Evolutionary conservation across 2,113 vertebrate genomes (phyloP).

Genomic region (Propithecus coquereli): DNA sequence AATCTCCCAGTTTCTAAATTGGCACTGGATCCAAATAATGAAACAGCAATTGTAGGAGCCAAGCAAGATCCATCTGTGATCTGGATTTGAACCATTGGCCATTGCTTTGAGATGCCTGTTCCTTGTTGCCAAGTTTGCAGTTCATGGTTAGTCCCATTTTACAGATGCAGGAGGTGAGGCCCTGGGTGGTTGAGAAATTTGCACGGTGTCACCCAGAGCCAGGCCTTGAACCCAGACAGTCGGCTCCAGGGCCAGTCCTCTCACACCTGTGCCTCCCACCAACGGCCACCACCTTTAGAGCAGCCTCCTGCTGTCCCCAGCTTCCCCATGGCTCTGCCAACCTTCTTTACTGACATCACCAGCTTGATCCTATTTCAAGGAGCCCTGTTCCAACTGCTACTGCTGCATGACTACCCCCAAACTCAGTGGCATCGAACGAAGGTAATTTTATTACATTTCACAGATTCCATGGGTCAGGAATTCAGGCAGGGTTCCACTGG

Average conservation of each 20-base stretch:
- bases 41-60: neutral
- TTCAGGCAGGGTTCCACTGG: neutral
- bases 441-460: neutral
- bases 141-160: neutral
- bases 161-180: neutral
- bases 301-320: neutral
- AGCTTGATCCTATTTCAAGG: neutral
- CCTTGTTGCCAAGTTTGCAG: neutral
- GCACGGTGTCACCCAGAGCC: neutral
- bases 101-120: neutral
- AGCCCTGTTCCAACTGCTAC: neutral
- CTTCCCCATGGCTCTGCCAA: fast-evolving
- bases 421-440: neutral
- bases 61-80: neutral
- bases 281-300: fast-evolving
- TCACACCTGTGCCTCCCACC: neutral
- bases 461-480: neutral
- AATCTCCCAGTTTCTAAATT: neutral
- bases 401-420: neutral
- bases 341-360: neutral
- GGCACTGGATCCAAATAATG: neutral
- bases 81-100: neutral
- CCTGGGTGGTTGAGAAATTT: neutral
- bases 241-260: neutral
- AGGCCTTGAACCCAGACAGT: neutral